Evolutionary conservation across 2,797 vertebrate genomes (phyloP).

Genomic region (Protonibea diacanthus): DNA sequence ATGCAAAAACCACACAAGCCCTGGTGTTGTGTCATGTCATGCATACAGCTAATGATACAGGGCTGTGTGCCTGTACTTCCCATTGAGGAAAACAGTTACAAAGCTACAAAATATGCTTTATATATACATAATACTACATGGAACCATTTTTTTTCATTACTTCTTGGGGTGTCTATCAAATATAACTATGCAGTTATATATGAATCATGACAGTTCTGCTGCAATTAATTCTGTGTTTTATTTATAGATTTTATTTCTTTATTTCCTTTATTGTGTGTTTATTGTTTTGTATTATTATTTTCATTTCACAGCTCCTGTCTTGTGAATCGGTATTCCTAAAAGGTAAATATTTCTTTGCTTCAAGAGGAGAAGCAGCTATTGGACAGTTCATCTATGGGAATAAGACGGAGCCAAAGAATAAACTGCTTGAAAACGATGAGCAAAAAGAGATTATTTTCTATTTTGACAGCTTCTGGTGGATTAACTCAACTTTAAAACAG

Average conservation of each 20-base stretch:
- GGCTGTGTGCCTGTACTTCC: not conserved
- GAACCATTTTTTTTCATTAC: not conserved
- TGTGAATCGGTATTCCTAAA: conserved; percentile 8
- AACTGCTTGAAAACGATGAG: conserved; percentile 33
- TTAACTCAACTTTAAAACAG: conserved; percentile 48
- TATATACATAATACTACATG: conserved; percentile 4
- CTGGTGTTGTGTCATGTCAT: conserved; percentile 34
- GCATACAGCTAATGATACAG: conserved; percentile 44
- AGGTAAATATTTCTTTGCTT: conserved; percentile 24
- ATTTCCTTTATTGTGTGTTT: not conserved
- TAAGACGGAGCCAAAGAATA: conserved; percentile 28
- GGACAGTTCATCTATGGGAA: conserved; percentile 42
- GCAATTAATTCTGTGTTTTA: not conserved
- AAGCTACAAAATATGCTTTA: conserved; percentile 16
- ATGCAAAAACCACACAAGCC: conserved; percentile 28
- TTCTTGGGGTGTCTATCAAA: not conserved
- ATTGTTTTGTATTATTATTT: not conserved
- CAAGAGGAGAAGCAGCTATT: conserved; percentile 19
- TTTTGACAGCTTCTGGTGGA: conserved; percentile 56
- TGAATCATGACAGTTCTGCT: not conserved
- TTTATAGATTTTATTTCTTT: conserved; percentile 3
- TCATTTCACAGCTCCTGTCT: conserved; percentile 17
- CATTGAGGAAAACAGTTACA: conserved; percentile 19
- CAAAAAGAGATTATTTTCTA: conserved; percentile 49
- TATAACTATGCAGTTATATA: not conserved